A percentile compares a stretch with the other conserved stretches of the same genome.
phyloP scores from a whole-genome alignment of 2,888 invertebrate species.

The Stenodema calcarata region DNA sequence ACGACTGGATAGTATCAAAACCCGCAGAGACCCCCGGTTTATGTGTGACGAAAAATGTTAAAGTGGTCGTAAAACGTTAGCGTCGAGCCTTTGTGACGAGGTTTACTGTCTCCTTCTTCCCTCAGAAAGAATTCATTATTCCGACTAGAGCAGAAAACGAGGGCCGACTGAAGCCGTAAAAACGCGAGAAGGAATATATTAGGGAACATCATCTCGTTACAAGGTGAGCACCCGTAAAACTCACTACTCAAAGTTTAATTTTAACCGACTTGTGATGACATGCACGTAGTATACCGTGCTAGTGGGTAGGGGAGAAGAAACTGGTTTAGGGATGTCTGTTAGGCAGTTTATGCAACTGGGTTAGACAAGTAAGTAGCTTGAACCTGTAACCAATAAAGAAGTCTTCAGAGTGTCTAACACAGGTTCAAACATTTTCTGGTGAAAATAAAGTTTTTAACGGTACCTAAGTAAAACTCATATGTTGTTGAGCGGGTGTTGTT shows the following conservation, averaged over 20 bases:
- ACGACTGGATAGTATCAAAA: neutral
- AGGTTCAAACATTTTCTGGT: too few relatives aligned
- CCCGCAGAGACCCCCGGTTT: neutral
- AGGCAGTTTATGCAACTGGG: too few relatives aligned
- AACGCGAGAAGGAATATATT: neutral
- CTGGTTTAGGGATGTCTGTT: too few relatives aligned
- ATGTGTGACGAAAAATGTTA: neutral
- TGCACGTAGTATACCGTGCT: constrained; percentile 37
- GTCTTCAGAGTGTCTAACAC: too few relatives aligned
- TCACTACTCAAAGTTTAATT: constrained; percentile 13
- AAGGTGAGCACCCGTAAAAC: constrained; percentile 40
- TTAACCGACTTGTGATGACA: constrained; percentile 16
- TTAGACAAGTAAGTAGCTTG: too few relatives aligned
- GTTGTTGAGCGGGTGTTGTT: too few relatives aligned
- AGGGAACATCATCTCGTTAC: constrained; percentile 26
- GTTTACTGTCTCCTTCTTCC: neutral
- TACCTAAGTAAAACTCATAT: too few relatives aligned
- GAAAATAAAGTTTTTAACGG: too few relatives aligned
- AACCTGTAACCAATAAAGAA: too few relatives aligned
- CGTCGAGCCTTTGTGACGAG: neutral
- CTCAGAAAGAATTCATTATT: constrained; percentile 31
- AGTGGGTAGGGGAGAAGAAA: too few relatives aligned
- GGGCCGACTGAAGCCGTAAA: constrained; percentile 22
- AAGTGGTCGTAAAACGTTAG: neutral
- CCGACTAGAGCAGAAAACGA: constrained; percentile 36